Base-by-base conservation (phyloP, 2,888 invertebrate species). In the Catocala sponsa region DNA sequence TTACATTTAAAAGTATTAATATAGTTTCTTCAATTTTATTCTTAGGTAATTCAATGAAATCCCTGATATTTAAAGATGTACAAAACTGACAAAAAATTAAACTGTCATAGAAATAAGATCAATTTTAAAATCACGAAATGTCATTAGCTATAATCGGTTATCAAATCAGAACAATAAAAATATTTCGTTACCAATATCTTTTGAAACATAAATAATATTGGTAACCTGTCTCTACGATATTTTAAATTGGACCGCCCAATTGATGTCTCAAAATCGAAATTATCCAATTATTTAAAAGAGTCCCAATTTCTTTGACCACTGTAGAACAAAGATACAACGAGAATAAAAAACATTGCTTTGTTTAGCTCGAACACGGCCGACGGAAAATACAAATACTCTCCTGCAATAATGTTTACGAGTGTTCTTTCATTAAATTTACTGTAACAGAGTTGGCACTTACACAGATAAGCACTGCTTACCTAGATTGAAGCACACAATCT, bases 231-330 rank as follows among this genome's bases (percentile, higher is more conserved):
- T 62, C 56, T 69, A 55, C 68, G 64, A 70, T 67, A 51, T 68
- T 76, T 70, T 56, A 74, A 73, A 78, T 77, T 74, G 65, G 68
- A 76, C 59, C 49, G 51, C 61, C 61, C 68, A 72, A 77, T 78
- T 76, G 72, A 67, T 70, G 64, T 61, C 63, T 63, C 64, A 67
- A 65, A 56, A 77, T 78, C 47, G 46, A 74, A 84, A 83, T 85
- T 79, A 81, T 76, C 76, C 79, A 80, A 78, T 80, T 80, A 70
- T 65, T 64, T 63, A 68, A 78, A 76, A 69, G 54, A 63, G 59
- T 60, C 67, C 65, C 61, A 66, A 65, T 74, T 70, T 72, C 76
- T 78, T 80, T 79, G 79, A 81, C 80, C 76, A 76, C 74, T 73
- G 72, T 59, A 58, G 57, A 72, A 63, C 69, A 72, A 76, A 76